These are phyloP conservation scores for Microctenopoma stevenorrisi DNA, from an alignment of 2,797 vertebrate genomes.

Conservation along the genomic window DNA sequence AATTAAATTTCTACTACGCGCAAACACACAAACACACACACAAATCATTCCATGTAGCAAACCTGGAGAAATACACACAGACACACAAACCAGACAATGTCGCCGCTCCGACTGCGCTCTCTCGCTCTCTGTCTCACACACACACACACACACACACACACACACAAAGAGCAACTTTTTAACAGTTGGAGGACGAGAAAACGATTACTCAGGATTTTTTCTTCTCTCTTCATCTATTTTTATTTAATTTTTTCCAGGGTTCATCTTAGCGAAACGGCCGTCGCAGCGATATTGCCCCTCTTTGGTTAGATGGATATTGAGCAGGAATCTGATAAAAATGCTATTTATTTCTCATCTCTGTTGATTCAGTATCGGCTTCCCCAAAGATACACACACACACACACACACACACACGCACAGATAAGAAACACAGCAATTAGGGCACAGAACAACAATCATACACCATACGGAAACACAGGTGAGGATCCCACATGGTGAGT, in stretches of 20 bases:
- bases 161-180: conserved; percentile 28
- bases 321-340: conserved; percentile 68
- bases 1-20: conserved; percentile 37
- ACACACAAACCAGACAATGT: conserved; percentile 10
- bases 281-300: conserved; percentile 39
- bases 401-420: background rate
- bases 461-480: background rate
- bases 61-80: background rate
- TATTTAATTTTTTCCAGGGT: conserved; percentile 19
- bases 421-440: background rate
- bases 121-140: background rate
- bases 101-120: background rate
- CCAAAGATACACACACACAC: background rate
- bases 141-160: conserved; percentile 12
- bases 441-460: conserved; percentile 1
- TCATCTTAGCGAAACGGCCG: conserved; percentile 7
- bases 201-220: conserved; percentile 59
- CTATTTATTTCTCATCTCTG: conserved; percentile 70
- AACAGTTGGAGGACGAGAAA: conserved; percentile 44
- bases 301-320: conserved; percentile 57
- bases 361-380: conserved; percentile 26
- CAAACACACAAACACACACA: conserved; percentile 18
- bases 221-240: conserved; percentile 41
- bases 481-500: too few relatives aligned
- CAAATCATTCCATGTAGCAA: background rate